These are phyloP conservation scores for Petrocephalus sullivani DNA, from an alignment of 2,797 vertebrate species.

Conservation along the genomic window DNA sequence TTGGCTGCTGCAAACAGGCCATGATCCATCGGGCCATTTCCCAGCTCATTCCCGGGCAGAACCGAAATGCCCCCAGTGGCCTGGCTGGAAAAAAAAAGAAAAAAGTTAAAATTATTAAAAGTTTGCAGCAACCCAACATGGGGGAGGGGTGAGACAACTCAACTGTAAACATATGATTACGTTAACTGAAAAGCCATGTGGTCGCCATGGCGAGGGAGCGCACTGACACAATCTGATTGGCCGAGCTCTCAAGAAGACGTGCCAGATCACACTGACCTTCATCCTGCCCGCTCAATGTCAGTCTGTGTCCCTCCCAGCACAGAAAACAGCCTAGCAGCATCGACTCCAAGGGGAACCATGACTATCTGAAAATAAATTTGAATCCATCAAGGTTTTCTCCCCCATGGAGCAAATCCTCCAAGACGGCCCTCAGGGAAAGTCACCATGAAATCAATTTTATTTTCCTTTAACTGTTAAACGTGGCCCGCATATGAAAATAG, in stretches of 20 bases:
- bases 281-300: constrained; percentile 12
- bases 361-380: constrained; percentile 16
- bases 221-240: not conserved
- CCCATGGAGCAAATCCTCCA: not conserved
- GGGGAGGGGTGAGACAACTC: not conserved
- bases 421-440: not conserved
- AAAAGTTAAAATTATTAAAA: not conserved
- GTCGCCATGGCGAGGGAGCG: not conserved
- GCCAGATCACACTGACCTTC: constrained; percentile 12
- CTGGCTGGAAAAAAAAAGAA: not conserved
- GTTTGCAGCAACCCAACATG: not conserved
- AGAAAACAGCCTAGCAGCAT: not conserved
- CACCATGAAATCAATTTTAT: constrained; percentile 10
- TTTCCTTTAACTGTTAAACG: constrained; percentile 3
- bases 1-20: constrained; percentile 23
- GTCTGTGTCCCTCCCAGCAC: not conserved
- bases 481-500: not conserved
- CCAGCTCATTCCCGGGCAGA: constrained; percentile 28
- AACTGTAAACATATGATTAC: constrained; percentile 21
- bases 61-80: constrained; percentile 35
- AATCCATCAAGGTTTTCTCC: not conserved
- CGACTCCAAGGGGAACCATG: not conserved
- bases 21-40: constrained; percentile 22
- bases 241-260: not conserved
- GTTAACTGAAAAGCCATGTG: not conserved